Percentiles rank a stretch among this genome's conserved stretches.
These are phyloP conservation scores for Xanthia icteritia DNA, from an alignment of 2,888 invertebrate species.

Conservation along the genomic window DNA sequence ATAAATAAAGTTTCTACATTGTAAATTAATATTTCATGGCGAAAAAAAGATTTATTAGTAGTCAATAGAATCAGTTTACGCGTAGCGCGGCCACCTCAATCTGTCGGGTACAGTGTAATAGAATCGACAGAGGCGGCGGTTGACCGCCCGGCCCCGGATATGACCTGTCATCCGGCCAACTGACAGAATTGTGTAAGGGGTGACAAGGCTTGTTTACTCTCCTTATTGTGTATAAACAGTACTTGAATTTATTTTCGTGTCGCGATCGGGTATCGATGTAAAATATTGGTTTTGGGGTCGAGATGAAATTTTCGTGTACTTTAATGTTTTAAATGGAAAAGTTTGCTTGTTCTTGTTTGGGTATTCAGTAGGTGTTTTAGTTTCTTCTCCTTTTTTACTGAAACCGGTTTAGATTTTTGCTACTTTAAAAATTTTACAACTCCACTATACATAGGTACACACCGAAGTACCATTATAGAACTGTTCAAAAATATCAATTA, in stretches of 20 bases:
- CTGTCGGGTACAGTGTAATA: constrained; percentile 85
- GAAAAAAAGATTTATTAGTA: constrained; percentile 49
- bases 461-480: not conserved
- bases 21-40: constrained; percentile 15
- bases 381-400: not conserved
- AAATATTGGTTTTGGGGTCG: constrained; percentile 63
- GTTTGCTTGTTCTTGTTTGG: constrained; percentile 38
- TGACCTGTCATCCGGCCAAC: constrained; percentile 85
- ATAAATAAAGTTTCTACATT: not conserved
- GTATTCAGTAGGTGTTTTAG: constrained; percentile 3
- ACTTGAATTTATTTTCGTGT: constrained; percentile 73
- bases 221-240: constrained; percentile 81
- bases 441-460: not conserved
- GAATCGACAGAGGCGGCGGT: constrained; percentile 84
- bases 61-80: constrained; percentile 69
- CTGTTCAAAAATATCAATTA: not conserved
- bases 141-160: constrained; percentile 83
- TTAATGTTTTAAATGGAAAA: constrained; percentile 53
- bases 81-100: constrained; percentile 79
- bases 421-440: not conserved
- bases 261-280: constrained; percentile 65
- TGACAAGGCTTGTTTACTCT: constrained; percentile 79
- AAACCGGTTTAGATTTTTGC: not conserved
- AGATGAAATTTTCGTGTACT: constrained; percentile 55
- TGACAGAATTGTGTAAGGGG: constrained; percentile 81